Conservation (phyloP, 2,888 invertebrate genomes). For the Julus scandinavius region DNA sequence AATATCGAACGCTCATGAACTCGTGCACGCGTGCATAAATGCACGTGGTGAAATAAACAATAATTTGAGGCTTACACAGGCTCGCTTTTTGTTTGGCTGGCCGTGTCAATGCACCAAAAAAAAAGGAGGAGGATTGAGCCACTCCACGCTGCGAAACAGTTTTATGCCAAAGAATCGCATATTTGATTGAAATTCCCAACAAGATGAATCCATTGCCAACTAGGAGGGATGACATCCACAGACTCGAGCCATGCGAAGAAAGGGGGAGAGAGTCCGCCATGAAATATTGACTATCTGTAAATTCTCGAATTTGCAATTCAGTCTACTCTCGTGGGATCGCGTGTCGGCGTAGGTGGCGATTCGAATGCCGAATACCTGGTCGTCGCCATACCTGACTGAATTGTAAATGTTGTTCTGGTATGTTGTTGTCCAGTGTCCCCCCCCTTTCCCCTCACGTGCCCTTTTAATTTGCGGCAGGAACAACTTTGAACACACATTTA, state of each 20-base stretch:
- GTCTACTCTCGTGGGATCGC: not conserved
- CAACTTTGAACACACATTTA: not conserved
- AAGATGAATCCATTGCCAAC: not conserved
- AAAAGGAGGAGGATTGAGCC: not conserved
- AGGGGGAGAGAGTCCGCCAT: not conserved
- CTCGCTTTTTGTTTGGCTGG: not conserved
- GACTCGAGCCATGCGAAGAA: not conserved
- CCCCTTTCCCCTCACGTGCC: not conserved
- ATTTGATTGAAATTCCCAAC: conserved; percentile 26
- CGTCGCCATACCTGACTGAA: conserved; percentile 11
- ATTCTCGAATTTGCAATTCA: conserved; percentile 38
- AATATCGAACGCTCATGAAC: no score
- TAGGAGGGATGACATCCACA: not conserved
- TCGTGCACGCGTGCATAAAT: no score
- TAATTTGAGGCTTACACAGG: no score
- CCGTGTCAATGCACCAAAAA: not conserved
- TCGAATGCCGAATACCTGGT: conserved; percentile 14
- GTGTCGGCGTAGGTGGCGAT: conserved; percentile 17
- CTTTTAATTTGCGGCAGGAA: not conserved
- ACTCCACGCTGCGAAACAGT: not conserved
- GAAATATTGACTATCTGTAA: conserved; percentile 46
- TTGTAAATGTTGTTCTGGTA: not conserved
- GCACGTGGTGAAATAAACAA: no score
- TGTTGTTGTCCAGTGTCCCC: not conserved
- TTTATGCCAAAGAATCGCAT: not conserved